phyloP scores from a whole-genome alignment of 2,888 invertebrate species.

The Platycheirus rosarum region DNA sequence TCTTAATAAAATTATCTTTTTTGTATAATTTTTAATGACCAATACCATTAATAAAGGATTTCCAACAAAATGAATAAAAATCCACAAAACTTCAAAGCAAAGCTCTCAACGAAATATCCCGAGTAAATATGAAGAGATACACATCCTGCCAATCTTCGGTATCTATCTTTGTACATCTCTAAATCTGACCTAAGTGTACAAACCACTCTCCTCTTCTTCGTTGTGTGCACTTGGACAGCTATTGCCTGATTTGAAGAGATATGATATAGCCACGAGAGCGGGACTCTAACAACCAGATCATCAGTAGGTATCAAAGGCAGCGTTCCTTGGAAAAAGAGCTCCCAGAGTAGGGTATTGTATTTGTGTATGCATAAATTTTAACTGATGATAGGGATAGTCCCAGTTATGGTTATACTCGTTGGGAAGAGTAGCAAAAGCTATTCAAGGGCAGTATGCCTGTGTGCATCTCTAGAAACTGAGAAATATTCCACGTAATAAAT shows the following conservation, averaged over 20 bases:
- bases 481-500: constrained; percentile 68
- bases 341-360: constrained; percentile 47
- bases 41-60: no score
- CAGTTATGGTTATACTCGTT: background rate
- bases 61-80: no score
- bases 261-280: constrained; percentile 31
- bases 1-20: no score
- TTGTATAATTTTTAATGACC: no score
- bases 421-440: constrained; percentile 17
- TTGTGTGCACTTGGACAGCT: background rate
- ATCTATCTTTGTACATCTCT: background rate
- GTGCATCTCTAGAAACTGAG: constrained; percentile 53
- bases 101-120: background rate
- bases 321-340: constrained; percentile 41
- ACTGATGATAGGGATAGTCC: constrained; percentile 53
- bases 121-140: background rate
- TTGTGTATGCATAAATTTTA: constrained; percentile 65
- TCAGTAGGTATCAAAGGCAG: constrained; percentile 5
- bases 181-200: background rate
- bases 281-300: constrained; percentile 50
- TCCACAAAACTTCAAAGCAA: background rate
- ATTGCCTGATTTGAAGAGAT: constrained; percentile 55
- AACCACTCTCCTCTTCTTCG: background rate
- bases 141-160: background rate
- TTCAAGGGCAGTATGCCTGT: background rate